Evolutionary conservation across 2,113 vertebrate genomes (phyloP), one percentile per base, ranked within the genome.

Genomic region (Sapajus apella): DNA sequence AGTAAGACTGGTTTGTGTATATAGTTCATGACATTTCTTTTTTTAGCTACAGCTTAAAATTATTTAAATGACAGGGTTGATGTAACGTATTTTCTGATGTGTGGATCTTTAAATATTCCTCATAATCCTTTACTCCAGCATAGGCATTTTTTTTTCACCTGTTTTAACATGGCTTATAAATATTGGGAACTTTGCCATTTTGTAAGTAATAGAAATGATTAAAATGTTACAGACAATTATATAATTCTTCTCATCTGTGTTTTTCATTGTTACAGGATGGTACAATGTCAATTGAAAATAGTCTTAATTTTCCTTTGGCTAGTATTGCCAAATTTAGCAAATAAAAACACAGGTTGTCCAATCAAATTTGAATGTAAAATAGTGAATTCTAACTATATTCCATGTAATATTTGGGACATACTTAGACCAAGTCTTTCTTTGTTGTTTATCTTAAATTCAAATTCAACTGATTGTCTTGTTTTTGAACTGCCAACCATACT

Each of bases 291-390:
- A 18, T 8, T 77, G 52, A 95, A 89, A 94, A 92, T 52, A 8
- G 13, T 91, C 91, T 89, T 91, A 45, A 35, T 93, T 96, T 80
- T 92, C 56, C 37, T 89, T 91, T 82, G 68, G 25, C 21, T 52
- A 30, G 0, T 52, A 11, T 50, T 92, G 45, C 68, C 93, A 50
- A n/a, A 52, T 88, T 87, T 85, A 93, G 58, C 82, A 82, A 91
- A 95, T 87, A 8, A 73, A 96, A 90, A 47, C 77, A 68, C 5
- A 40, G 21, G 6, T 21, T 92, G 16, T 45, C 43, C 45, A 6
- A 32, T 81, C 43, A 73, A 82, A 61, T 85, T 88, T 96, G 87
- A 87, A 96, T 94, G 89, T 92, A 30, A 96, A 96, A 64, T 92
- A 68, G 45, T 37, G 50, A 82, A 91, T 91, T 94, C 66, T 94